Percentiles rank a stretch among this genome's conserved stretches.
Evolutionary conservation across 2,797 vertebrate genomes (phyloP).

Genomic region (Cynopterus sphinx): DNA sequence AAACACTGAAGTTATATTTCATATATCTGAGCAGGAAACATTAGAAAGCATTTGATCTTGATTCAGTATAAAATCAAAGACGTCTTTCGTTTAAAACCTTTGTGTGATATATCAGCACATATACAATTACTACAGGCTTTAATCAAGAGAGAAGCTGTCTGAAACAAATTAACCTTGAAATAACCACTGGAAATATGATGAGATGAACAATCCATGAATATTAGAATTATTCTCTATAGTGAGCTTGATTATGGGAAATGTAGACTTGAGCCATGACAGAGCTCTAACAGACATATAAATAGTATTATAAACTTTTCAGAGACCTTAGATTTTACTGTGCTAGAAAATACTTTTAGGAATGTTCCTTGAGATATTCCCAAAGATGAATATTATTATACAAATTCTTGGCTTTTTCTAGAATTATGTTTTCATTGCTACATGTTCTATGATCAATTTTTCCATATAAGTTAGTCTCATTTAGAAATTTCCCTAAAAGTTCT

Average conservation of each 20-base stretch:
- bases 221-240: slow-evolving; percentile 60
- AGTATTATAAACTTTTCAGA: background rate
- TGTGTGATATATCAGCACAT: slow-evolving; percentile 48
- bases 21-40: slow-evolving; percentile 8
- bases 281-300: slow-evolving; percentile 10
- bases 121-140: slow-evolving; percentile 64
- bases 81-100: slow-evolving; percentile 45
- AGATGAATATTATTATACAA: background rate
- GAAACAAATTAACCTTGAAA: slow-evolving; percentile 77
- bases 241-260: slow-evolving; percentile 64
- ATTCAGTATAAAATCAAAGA: slow-evolving; percentile 49
- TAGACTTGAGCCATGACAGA: slow-evolving; percentile 30
- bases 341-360: background rate
- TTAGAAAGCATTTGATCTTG: slow-evolving; percentile 51
- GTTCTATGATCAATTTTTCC: background rate
- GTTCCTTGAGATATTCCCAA: background rate
- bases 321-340: background rate
- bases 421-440: background rate
- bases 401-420: background rate
- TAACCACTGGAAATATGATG: slow-evolving; percentile 70
- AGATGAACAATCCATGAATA: slow-evolving; percentile 75
- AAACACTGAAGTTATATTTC: background rate
- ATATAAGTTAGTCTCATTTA: background rate
- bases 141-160: slow-evolving; percentile 68
- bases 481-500: slow-evolving; percentile 47